Base-by-base conservation (phyloP, 2,888 invertebrate species). In the Stegophylla sp. region DNA sequence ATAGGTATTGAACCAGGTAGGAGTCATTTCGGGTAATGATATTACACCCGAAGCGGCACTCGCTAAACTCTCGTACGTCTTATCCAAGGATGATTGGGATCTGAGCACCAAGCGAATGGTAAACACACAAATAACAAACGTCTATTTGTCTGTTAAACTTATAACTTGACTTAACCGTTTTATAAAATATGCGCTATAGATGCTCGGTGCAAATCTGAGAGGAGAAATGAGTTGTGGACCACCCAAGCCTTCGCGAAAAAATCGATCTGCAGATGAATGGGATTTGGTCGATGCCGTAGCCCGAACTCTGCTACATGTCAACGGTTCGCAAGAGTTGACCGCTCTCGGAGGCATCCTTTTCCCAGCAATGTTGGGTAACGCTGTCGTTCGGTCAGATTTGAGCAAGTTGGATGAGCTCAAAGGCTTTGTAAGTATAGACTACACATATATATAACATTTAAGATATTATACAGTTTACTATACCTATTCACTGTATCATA, bases 11-110 rank as follows among this genome's bases (percentile, higher is more conserved):
- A 87, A 89, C 48, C 89, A 91, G 77, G 89, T 89, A 79, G 95
- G 95, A 0, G 92, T 95, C 0, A 90, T 94, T 41, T 89, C 92
- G 0, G 95, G 96, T 0, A 91, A 89, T 81, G 96, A 96, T 85
- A 94, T 96, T 94, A 98, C 98, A 0, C 93, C 95, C 0, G 98
- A 98, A 87, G 96, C 98, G 0, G 97, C 97, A 0, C 89, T 97
- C 12, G 92, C 95, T 1, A 98, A 98, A 86, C 88, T 98, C 1
- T 90, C 93, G 0, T 98, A 96, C 85, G 94, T 98, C 0, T 87
- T 98, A 34, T 93, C 94, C 0, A 94, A 96, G 85, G 88, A 89
- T 7, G 91, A 92, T 69, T 90, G 93, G 88, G 88, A 88, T 67
- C 87, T 89, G 64, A 87, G 90, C 43, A 89, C 90, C 74, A 93